phyloP scores from a whole-genome alignment of 2,888 invertebrate genomes.

The Brachypalpus laphriformis region DNA sequence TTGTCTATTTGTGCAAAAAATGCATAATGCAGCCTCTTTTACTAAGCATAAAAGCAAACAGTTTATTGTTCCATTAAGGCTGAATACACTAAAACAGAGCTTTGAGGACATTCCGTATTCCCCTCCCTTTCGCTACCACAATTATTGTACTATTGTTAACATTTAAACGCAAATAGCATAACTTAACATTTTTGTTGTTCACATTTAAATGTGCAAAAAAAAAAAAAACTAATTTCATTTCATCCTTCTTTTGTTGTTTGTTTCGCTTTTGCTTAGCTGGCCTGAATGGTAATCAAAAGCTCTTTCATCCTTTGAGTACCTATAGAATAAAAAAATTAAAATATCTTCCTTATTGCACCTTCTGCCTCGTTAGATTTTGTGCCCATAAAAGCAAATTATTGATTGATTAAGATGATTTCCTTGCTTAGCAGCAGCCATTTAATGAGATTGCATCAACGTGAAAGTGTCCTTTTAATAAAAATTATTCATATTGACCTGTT shows the following conservation, averaged over 20 bases:
- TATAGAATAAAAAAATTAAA: background rate
- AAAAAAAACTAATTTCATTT: background rate
- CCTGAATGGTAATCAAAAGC: conserved; percentile 7
- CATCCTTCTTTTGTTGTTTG: background rate
- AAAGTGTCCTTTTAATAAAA: background rate
- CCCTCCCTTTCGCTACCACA: background rate
- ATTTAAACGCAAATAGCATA: conserved; percentile 1
- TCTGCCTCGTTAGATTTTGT: background rate
- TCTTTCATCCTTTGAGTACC: background rate
- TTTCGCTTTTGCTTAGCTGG: background rate
- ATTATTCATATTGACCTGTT: background rate
- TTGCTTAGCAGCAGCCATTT: conserved; percentile 1
- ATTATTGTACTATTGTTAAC: conserved; percentile 1
- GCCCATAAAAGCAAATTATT: background rate
- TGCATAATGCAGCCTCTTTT: conserved; percentile 39
- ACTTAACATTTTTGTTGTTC: conserved; percentile 1
- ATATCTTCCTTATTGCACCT: background rate
- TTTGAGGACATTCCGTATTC: background rate
- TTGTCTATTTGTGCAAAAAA: conserved; percentile 22
- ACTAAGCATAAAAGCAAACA: conserved; percentile 25
- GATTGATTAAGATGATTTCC: conserved; percentile 16
- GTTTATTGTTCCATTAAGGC: conserved; percentile 45
- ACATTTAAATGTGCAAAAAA: background rate
- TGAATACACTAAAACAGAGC: conserved; percentile 2
- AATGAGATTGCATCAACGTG: conserved; percentile 12